phyloP scores from a whole-genome alignment of 2,113 vertebrate species.

The Sigmodon hispidus region DNA sequence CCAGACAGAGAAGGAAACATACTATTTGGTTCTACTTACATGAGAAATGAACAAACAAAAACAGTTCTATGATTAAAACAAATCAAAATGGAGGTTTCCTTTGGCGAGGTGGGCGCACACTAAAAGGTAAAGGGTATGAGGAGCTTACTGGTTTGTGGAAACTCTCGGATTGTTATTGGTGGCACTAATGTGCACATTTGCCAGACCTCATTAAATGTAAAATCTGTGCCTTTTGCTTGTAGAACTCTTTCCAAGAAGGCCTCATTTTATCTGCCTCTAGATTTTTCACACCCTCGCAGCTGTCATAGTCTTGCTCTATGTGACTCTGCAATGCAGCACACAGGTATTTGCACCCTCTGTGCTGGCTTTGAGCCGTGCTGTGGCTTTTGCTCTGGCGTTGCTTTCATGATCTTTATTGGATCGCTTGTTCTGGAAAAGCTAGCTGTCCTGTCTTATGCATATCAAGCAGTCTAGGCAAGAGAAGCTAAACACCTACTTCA shows the following conservation, averaged over 20 bases:
- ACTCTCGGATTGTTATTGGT: not conserved
- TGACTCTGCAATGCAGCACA: not conserved
- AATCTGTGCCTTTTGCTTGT: slow-evolving; percentile 1
- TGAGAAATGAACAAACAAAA: not conserved
- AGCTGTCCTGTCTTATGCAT: not conserved
- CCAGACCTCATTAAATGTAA: not conserved
- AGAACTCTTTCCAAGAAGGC: not conserved
- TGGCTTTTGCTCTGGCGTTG: not conserved
- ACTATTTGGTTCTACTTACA: slow-evolving; percentile 7
- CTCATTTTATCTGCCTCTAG: not conserved
- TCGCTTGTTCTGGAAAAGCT: not conserved
- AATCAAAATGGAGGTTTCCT: not conserved
- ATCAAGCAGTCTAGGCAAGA: not conserved
- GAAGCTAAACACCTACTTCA: not conserved
- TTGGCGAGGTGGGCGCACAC: not conserved
- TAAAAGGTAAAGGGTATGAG: not conserved
- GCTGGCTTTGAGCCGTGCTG: not conserved
- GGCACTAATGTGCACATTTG: not conserved
- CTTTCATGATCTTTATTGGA: not conserved
- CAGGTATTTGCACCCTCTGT: not conserved
- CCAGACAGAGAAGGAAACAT: slow-evolving; percentile 1
- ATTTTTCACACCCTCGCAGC: not conserved
- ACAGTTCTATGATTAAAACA: not conserved
- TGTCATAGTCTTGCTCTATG: not conserved
- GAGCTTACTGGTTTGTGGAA: not conserved